Evolutionary conservation across 2,797 vertebrate genomes (phyloP).

Genomic region (Myotis myotis): DNA sequence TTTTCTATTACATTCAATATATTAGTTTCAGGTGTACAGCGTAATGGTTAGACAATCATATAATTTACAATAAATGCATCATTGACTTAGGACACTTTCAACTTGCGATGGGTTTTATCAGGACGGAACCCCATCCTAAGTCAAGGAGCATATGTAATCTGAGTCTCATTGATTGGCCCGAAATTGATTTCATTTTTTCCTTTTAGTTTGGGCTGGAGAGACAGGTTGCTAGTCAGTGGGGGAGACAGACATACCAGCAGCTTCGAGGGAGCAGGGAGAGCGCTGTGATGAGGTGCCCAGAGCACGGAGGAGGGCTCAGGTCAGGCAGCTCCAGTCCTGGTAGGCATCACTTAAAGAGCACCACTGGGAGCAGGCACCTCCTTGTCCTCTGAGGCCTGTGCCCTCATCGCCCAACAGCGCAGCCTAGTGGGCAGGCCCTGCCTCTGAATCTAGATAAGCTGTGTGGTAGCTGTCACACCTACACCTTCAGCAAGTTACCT

Average conservation of each 20-base stretch:
- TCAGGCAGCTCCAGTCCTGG: background rate
- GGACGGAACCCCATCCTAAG: background rate
- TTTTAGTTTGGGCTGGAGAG: background rate
- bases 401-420: background rate
- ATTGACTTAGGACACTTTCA: background rate
- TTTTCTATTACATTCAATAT: background rate
- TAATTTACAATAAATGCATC: background rate
- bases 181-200: background rate
- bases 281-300: background rate
- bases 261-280: rapidly evolving
- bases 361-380: background rate
- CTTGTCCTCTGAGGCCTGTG: background rate
- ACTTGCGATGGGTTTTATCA: background rate
- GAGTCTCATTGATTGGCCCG: background rate
- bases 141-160: background rate
- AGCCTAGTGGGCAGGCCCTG: background rate
- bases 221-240: background rate
- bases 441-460: background rate
- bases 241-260: too few relatives aligned
- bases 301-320: too few relatives aligned
- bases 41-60: background rate
- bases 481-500: background rate
- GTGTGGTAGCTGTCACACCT: rapidly evolving
- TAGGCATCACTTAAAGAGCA: rapidly evolving
- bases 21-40: background rate